Conservation (phyloP, 2,113 vertebrate species). For the Hydropotes inermis region DNA sequence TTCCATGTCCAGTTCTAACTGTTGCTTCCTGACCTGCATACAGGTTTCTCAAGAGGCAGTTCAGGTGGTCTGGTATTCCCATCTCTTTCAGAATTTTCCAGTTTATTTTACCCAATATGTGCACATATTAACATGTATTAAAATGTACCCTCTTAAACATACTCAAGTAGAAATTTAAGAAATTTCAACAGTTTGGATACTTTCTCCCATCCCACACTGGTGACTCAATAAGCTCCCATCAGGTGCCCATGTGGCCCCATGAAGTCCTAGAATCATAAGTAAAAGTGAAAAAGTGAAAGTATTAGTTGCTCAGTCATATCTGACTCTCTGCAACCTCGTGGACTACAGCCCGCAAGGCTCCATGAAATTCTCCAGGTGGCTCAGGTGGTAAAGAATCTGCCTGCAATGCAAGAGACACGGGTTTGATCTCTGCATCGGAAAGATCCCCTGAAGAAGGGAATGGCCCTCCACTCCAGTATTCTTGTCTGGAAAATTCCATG, state of each 20-base stretch:
- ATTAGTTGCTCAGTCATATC: neutral
- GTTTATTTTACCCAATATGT: no score
- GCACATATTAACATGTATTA: neutral
- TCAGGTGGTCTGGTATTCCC: no score
- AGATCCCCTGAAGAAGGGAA: neutral
- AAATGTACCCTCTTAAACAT: neutral
- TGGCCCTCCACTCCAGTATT: neutral
- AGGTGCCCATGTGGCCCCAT: rapidly evolving
- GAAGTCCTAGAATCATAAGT: neutral
- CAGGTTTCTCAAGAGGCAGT: no score
- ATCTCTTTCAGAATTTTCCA: no score
- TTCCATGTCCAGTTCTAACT: no score
- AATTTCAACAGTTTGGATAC: neutral
- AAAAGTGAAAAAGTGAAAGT: neutral
- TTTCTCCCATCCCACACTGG: no score
- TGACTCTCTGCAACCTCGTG: neutral
- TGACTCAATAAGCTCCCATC: neutral
- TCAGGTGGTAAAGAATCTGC: neutral
- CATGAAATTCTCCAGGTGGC: neutral
- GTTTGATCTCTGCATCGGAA: neutral
- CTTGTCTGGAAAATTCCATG: neutral
- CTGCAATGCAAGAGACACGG: neutral
- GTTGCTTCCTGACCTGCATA: no score
- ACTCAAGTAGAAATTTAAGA: neutral
- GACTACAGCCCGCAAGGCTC: neutral